Evolutionary conservation across 2,888 invertebrate species (phyloP), one percentile per base, ranked within the genome.

Genomic region (Eudemis profundana): DNA sequence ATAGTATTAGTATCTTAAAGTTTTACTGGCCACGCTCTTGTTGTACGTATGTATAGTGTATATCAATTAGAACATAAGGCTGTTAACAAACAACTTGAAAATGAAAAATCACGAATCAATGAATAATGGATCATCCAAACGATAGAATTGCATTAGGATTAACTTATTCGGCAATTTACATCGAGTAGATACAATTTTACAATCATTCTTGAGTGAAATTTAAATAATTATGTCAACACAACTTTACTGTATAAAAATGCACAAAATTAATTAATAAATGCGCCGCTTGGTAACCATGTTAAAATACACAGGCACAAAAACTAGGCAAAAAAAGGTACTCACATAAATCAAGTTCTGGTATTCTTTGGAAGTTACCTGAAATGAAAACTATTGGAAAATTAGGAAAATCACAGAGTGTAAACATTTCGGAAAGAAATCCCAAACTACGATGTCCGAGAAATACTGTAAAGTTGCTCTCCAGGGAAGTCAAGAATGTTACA

Each of bases 361-460:
- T 73, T 80, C 83, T 85, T 74, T 79, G 79, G 75, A 84, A 87
- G 86, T 87, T 90, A 89, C 90, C 89, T 89, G 89, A 78, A 89
- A 89, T 74, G 67, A 81, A 82, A 82, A 76, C 65, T 65, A 19
- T 60, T 27, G 10, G 21, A 40, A 59, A 40, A 40, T 65, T 53
- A 65, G 53, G 51, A 53, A 4, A 8, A 14, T 27, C n/a, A n/a
- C n/a, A n/a, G n/a, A n/a, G n/a, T n/a, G n/a, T n/a, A n/a, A n/a
- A n/a, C n/a, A n/a, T n/a, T n/a, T n/a, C n/a, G n/a, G n/a, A n/a
- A n/a, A n/a, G n/a, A n/a, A n/a, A n/a, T n/a, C n/a, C n/a, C n/a
- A n/a, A n/a, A n/a, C n/a, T n/a, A n/a, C n/a, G n/a, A n/a, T n/a
- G n/a, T n/a, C n/a, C n/a, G n/a, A n/a, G n/a, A n/a, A n/a, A n/a